phyloP scores from a whole-genome alignment of 2,797 vertebrate species.

The Emydoidea blandingii region DNA sequence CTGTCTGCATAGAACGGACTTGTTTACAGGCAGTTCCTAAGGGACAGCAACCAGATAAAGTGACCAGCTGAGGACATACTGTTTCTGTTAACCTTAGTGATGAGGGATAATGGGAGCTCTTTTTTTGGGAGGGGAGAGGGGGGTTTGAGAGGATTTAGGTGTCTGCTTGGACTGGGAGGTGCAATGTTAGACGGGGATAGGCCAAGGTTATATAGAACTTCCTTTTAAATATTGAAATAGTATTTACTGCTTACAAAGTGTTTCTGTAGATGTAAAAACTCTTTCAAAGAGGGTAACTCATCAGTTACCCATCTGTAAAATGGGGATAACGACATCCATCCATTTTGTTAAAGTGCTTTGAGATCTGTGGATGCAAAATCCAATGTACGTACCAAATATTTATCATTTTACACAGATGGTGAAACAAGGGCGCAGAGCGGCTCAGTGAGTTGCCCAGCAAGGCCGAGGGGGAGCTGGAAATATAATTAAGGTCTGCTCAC shows the following conservation, averaged over 20 bases:
- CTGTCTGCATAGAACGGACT: constrained; percentile 45
- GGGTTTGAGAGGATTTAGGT: neutral
- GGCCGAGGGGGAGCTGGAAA: neutral
- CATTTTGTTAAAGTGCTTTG: neutral
- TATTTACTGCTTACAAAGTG: too few species aligned
- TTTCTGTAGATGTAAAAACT: neutral
- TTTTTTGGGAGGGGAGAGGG: too few species aligned
- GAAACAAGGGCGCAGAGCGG: neutral
- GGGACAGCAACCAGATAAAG: constrained; percentile 34
- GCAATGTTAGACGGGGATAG: neutral
- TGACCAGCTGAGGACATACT: constrained; percentile 36
- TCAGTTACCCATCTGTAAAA: neutral
- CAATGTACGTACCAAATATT: too few species aligned
- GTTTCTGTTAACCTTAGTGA: constrained; percentile 55
- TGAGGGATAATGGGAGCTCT: neutral
- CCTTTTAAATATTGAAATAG: neutral
- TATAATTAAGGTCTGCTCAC: neutral
- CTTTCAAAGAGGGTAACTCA: neutral
- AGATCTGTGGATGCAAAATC: neutral
- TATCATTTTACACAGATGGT: neutral
- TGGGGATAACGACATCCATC: too few species aligned
- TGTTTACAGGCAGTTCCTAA: constrained; percentile 42
- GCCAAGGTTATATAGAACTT: neutral
- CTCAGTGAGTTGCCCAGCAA: neutral
- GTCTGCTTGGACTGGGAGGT: neutral